Percentiles rank a stretch among this genome's conserved stretches.
Evolutionary conservation across 2,113 vertebrate genomes (phyloP).

Genomic region (Salvelinus alpinus): DNA sequence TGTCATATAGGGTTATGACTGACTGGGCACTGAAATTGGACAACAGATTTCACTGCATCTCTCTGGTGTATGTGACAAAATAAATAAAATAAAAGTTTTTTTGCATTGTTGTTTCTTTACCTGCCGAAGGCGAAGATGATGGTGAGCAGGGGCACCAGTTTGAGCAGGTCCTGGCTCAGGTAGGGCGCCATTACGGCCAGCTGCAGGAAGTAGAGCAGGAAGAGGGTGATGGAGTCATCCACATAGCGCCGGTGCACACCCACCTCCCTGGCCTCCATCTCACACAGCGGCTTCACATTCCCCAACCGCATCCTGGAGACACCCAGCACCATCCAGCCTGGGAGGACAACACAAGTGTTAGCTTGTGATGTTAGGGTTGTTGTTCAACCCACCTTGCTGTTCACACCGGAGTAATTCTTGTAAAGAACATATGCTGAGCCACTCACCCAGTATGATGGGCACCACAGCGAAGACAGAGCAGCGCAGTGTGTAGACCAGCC

Average conservation of each 20-base stretch:
- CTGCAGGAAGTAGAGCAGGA: constrained; percentile 92
- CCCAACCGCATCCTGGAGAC: constrained; percentile 76
- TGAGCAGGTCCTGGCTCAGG: constrained; percentile 85
- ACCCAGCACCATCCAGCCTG: constrained; percentile 85
- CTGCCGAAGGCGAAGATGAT: constrained; percentile 86
- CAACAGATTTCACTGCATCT: no score
- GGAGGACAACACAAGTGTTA: constrained; percentile 12
- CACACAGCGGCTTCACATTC: constrained; percentile 66
- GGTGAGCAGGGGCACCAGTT: constrained; percentile 88
- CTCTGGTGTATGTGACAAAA: neutral
- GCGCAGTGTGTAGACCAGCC: constrained; percentile 86
- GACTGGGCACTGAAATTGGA: no score
- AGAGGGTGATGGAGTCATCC: constrained; percentile 83
- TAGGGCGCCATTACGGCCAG: constrained; percentile 87
- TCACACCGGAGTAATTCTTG: no score
- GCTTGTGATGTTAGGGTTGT: neutral
- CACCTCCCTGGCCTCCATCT: constrained; percentile 78
- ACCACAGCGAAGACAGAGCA: constrained; percentile 85
- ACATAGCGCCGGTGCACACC: constrained; percentile 80
- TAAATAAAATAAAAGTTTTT: neutral
- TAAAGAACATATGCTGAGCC: no score
- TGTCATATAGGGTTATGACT: neutral
- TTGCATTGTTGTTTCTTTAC: constrained; percentile 60
- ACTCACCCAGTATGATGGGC: constrained; percentile 85
- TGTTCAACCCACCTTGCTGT: neutral